Evolutionary conservation across 1,140 invertebrate genomes (phyloP).

Genomic region (Brachionus manjavacas): DNA sequence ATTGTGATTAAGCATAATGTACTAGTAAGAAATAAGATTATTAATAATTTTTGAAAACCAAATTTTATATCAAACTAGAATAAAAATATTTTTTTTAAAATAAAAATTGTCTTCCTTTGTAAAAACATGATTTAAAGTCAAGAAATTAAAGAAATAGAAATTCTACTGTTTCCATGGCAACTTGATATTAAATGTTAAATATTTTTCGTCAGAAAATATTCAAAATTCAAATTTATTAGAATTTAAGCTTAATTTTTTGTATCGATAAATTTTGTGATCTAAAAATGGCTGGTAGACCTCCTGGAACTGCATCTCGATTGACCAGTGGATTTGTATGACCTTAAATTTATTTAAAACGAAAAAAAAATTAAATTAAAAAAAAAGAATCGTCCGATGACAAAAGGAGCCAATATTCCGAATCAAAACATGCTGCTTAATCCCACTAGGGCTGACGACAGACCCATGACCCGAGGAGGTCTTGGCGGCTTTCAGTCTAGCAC

Average conservation of each 20-base stretch:
- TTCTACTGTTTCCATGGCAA: neutral
- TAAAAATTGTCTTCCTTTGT: neutral
- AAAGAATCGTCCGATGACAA: neutral
- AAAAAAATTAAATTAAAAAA: neutral
- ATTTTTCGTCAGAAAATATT: neutral
- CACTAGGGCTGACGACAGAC: constrained; percentile 12
- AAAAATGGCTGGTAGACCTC: constrained; percentile 40
- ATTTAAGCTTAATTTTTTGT: neutral
- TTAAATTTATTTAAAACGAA: neutral
- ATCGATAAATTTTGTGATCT: neutral
- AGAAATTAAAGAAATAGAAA: neutral
- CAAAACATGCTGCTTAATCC: constrained; percentile 14
- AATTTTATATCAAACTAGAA: too few species aligned
- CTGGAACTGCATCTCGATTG: constrained; percentile 41
- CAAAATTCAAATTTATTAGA: neutral
- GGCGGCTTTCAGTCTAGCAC: constrained; percentile 14
- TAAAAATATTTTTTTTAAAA: too few species aligned
- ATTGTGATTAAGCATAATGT: too few species aligned
- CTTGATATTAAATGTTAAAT: neutral
- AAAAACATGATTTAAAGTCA: neutral
- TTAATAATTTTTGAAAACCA: too few species aligned
- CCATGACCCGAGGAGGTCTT: constrained; percentile 39
- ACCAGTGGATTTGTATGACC: constrained; percentile 12
- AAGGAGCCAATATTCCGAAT: constrained; percentile 25
- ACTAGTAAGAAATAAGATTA: too few species aligned